Evolutionary conservation across 1,140 invertebrate species (phyloP).

Genomic region (Cherax destructor): DNA sequence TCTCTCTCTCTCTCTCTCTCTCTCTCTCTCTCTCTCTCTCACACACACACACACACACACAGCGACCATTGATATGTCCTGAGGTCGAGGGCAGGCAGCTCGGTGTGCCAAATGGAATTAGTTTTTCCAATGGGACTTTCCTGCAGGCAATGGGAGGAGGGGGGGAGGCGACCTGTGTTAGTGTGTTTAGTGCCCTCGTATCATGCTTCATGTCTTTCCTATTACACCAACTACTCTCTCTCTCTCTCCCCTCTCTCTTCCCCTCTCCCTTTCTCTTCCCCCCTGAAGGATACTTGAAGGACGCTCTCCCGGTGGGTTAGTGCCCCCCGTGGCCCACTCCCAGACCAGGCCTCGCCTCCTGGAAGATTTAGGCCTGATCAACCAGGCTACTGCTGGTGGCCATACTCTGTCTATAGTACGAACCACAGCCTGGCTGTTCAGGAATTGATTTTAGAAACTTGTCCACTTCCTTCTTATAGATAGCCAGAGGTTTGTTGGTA

Average conservation of each 20-base stretch:
- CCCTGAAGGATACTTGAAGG: neutral
- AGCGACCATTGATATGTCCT: slow-evolving; percentile 43
- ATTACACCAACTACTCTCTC: neutral
- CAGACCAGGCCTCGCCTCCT: too few species aligned
- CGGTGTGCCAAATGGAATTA: slow-evolving; percentile 62
- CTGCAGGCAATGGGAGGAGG: slow-evolving; percentile 19
- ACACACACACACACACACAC: neutral
- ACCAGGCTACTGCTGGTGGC: too few species aligned
- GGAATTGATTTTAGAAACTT: too few species aligned
- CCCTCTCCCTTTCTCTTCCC: neutral
- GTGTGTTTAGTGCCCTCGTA: neutral
- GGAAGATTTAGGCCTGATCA: too few species aligned
- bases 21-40: too few species aligned
- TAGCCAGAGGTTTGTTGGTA: too few species aligned
- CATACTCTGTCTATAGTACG: too few species aligned
- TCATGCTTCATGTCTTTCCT: neutral
- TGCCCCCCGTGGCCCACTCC: too few species aligned
- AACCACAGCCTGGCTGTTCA: too few species aligned
- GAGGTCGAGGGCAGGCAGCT: slow-evolving; percentile 13
- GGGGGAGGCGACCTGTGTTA: neutral
- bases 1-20: too few species aligned
- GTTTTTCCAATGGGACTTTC: slow-evolving; percentile 59
- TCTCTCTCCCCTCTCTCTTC: neutral
- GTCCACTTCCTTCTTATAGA: too few species aligned
- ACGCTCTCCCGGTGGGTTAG: too few species aligned